Evolutionary conservation across 2,888 invertebrate species (phyloP).

Genomic region (Diploptera punctata): DNA sequence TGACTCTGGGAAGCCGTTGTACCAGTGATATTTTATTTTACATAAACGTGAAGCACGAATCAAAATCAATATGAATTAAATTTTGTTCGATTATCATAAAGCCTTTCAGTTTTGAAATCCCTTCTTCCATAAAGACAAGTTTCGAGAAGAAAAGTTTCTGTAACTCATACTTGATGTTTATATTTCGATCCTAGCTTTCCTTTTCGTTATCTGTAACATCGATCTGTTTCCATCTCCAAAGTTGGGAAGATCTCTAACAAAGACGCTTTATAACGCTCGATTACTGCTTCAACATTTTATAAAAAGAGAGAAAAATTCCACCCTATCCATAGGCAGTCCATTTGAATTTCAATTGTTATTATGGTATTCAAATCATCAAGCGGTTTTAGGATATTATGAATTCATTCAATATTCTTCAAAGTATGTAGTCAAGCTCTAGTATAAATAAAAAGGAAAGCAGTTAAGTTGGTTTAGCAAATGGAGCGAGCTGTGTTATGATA

Average conservation of each 20-base stretch:
- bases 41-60: too few species aligned
- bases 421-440: constrained; percentile 22
- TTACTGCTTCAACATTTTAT: not conserved
- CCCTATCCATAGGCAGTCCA: not conserved
- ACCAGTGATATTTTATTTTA: too few species aligned
- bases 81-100: too few species aligned
- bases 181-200: too few species aligned
- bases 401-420: constrained; percentile 30
- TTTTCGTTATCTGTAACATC: too few species aligned
- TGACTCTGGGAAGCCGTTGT: too few species aligned
- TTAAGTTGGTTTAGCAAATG: constrained; percentile 60
- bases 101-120: too few species aligned
- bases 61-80: too few species aligned
- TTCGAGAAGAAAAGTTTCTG: too few species aligned
- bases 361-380: constrained; percentile 5
- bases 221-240: too few species aligned
- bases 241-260: not conserved
- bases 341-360: constrained; percentile 27
- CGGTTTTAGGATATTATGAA: constrained; percentile 37
- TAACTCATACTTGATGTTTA: too few species aligned
- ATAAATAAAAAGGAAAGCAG: constrained; percentile 35
- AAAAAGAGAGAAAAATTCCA: not conserved
- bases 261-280: constrained; percentile 12
- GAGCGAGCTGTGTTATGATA: constrained; percentile 57
- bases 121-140: too few species aligned